Percentiles rank a stretch among this genome's conserved stretches.
Evolutionary conservation across 2,113 vertebrate genomes (phyloP).

Genomic region (Phaetusa simplex): DNA sequence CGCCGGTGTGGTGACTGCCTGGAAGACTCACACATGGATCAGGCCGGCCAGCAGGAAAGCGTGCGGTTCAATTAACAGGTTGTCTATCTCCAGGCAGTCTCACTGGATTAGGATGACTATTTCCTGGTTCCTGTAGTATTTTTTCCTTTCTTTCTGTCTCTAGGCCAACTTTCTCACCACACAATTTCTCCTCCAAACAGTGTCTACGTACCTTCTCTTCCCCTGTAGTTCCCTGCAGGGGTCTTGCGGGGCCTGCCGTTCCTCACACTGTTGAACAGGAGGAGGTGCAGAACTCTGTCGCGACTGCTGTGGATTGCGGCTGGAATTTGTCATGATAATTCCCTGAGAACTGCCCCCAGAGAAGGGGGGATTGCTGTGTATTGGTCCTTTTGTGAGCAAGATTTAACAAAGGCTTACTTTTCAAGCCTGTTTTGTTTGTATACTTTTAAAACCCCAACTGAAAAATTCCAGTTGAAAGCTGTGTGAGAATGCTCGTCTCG

Average conservation of each 20-base stretch:
- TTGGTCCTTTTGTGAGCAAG: neutral
- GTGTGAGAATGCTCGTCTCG: accelerated
- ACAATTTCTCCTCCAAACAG: accelerated
- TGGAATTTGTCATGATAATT: neutral
- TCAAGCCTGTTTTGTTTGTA: neutral
- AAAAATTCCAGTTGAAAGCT: neutral
- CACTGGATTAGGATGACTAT: neutral
- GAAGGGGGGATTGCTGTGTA: neutral
- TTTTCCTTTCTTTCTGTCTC: neutral
- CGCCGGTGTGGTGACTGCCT: accelerated
- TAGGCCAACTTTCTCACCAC: neutral
- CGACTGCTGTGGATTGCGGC: neutral
- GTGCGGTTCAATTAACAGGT: accelerated
- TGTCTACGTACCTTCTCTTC: neutral
- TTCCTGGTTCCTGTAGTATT: neutral
- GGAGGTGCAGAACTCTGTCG: neutral
- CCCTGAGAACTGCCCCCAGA: neutral
- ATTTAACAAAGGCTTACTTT: neutral
- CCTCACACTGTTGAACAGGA: neutral
- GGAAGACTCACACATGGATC: neutral
- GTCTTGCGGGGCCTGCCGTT: neutral
- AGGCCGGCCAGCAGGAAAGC: neutral
- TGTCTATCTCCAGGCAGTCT: neutral
- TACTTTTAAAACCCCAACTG: neutral
- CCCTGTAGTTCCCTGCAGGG: accelerated